phyloP scores from a whole-genome alignment of 2,797 vertebrate species.

The Gymnodraco acuticeps region DNA sequence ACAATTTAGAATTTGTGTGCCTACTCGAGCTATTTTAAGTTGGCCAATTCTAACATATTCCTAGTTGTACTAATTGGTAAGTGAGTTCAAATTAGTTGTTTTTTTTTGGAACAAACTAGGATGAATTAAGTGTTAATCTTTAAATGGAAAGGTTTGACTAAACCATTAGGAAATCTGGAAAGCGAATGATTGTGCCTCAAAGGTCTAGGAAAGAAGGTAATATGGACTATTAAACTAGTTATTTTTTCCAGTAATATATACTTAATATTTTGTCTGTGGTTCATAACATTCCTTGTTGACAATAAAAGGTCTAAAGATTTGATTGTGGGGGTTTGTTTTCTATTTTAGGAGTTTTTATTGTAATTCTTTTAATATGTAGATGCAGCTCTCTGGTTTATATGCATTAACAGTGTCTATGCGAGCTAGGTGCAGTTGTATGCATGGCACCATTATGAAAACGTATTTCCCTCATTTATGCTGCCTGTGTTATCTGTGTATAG shows the following conservation, averaged over 20 bases:
- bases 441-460: slow-evolving; percentile 14
- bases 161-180: neutral
- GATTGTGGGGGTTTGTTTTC: neutral
- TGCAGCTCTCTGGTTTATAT: neutral
- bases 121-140: neutral
- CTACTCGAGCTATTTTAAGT: neutral
- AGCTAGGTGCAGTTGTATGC: slow-evolving; percentile 7
- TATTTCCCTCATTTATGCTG: slow-evolving; percentile 20
- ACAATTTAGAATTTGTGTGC: no score
- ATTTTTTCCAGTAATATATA: neutral
- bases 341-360: slow-evolving; percentile 1
- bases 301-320: neutral
- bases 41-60: neutral
- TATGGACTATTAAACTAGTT: neutral
- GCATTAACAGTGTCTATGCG: neutral
- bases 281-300: neutral
- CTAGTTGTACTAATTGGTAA: neutral
- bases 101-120: no score
- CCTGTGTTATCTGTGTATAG: slow-evolving; percentile 43
- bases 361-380: slow-evolving; percentile 7
- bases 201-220: neutral
- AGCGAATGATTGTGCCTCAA: neutral
- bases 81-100: no score
- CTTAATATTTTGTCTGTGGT: neutral
- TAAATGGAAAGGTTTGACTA: neutral